A percentile compares a stretch with the other conserved stretches of the same genome.
phyloP scores from a whole-genome alignment of 1,140 invertebrate species.

The Psix sp. region DNA sequence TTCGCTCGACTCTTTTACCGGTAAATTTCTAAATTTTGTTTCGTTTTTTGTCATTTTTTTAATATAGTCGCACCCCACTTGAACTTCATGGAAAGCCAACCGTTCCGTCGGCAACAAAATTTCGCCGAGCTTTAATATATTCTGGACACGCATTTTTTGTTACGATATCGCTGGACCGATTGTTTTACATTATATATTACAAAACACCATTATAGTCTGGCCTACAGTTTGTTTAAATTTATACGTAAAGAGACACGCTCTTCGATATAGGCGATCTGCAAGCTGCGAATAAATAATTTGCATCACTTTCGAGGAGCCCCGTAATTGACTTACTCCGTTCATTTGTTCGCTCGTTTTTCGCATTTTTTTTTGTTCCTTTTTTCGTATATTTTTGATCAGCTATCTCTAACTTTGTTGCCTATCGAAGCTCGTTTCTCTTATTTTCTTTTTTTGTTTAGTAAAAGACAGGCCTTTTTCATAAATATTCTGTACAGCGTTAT shows the following conservation, averaged over 20 bases:
- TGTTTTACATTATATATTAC: constrained; percentile 71
- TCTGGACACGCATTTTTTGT: constrained; percentile 52
- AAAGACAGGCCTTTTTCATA: constrained; percentile 74
- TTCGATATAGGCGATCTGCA: constrained; percentile 57
- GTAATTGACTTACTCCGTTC: constrained; percentile 59
- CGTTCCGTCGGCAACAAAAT: constrained; percentile 51
- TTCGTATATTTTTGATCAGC: constrained; percentile 41
- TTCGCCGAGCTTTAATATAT: constrained; percentile 46
- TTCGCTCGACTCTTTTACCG: constrained; percentile 21
- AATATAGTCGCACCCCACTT: constrained; percentile 41
- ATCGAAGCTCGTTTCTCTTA: constrained; percentile 64
- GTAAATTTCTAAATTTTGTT: constrained; percentile 36
- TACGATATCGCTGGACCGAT: constrained; percentile 57
- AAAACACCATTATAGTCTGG: constrained; percentile 75
- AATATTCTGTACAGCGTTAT: constrained; percentile 77
- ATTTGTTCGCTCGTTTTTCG: constrained; percentile 43
- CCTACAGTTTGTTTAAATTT: constrained; percentile 58
- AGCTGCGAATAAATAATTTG: constrained; percentile 58
- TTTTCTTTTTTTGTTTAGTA: constrained; percentile 62
- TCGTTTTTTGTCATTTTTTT: constrained; percentile 30
- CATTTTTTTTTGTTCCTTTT: constrained; percentile 36
- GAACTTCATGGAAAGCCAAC: constrained; percentile 48
- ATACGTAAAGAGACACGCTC: constrained; percentile 62
- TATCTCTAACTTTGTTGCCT: constrained; percentile 45
- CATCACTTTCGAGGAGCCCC: constrained; percentile 55